These are phyloP conservation scores for Neogobius melanostomus DNA, from an alignment of 2,113 vertebrate genomes.

Conservation along the genomic window DNA sequence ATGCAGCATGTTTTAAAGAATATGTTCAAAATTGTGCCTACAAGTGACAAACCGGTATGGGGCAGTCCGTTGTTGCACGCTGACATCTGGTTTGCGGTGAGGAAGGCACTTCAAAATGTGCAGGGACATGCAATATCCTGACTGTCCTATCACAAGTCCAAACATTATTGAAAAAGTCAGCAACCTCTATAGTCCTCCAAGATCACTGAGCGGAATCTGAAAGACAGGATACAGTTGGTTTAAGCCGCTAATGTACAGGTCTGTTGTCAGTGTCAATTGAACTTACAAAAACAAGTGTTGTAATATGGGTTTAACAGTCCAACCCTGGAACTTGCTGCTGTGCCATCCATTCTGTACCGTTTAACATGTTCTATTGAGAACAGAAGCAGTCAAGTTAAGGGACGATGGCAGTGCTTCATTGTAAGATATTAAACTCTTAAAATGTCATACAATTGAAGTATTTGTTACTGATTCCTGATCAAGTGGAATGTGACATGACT, in stretches of 20 bases:
- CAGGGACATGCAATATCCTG: slow-evolving; percentile 58
- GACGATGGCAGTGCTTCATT: neutral
- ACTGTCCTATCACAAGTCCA: slow-evolving; percentile 37
- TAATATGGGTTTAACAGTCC: slow-evolving; percentile 42
- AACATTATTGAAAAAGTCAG: slow-evolving; percentile 35
- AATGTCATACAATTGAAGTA: slow-evolving; percentile 35
- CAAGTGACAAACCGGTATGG: slow-evolving; percentile 15
- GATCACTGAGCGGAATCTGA: slow-evolving; percentile 48
- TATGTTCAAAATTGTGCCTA: slow-evolving; percentile 6
- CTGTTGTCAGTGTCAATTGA: neutral
- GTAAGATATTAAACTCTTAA: too few species aligned
- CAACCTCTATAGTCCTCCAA: slow-evolving; percentile 35
- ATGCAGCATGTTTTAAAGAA: slow-evolving; percentile 15
- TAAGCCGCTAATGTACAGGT: neutral
- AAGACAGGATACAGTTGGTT: slow-evolving; percentile 24
- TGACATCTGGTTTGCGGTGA: slow-evolving; percentile 51
- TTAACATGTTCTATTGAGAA: slow-evolving; percentile 47
- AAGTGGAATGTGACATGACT: slow-evolving; percentile 37
- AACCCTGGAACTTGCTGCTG: slow-evolving; percentile 48
- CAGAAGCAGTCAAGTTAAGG: neutral
- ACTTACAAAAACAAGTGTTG: slow-evolving; percentile 44
- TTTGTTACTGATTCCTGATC: slow-evolving; percentile 43
- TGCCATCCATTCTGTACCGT: slow-evolving; percentile 49
- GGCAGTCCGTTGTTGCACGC: slow-evolving; percentile 12
- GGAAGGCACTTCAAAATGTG: slow-evolving; percentile 67